A percentile compares a stretch with the other conserved stretches of the same genome.
Evolutionary conservation across 2,113 vertebrate genomes (phyloP).

Genomic region (Regulus satrapa): DNA sequence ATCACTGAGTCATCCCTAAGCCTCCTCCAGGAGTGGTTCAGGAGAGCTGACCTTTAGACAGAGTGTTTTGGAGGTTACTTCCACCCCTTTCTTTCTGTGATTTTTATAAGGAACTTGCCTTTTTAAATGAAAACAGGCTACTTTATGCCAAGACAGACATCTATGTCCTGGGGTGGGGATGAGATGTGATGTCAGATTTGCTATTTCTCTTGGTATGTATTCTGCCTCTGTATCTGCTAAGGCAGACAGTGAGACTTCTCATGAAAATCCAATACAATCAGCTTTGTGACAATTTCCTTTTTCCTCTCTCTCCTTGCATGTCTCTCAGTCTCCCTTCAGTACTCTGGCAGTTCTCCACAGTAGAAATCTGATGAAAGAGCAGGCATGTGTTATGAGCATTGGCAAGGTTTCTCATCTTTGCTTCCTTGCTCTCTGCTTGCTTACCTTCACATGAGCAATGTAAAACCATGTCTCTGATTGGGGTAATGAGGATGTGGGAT

Average conservation of each 20-base stretch:
- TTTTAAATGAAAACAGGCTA: neutral
- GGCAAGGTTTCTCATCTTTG: neutral
- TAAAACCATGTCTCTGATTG: accelerated
- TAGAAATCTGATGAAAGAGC: neutral
- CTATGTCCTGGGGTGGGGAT: neutral
- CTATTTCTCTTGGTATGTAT: neutral
- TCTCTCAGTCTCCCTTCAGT: neutral
- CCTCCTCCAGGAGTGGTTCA: too few species aligned
- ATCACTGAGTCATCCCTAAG: neutral
- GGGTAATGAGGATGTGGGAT: neutral
- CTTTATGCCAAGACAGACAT: neutral
- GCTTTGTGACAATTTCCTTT: neutral
- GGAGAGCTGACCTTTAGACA: neutral
- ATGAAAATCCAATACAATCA: neutral
- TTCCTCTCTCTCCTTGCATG: neutral
- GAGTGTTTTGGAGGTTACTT: neutral
- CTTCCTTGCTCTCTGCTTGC: neutral
- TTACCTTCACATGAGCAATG: neutral
- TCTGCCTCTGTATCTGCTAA: neutral
- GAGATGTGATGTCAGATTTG: neutral
- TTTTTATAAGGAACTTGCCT: neutral
- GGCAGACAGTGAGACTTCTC: neutral
- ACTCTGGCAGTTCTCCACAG: neutral
- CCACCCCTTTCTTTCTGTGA: neutral
- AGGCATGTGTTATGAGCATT: neutral